These are phyloP conservation scores for Dryococelus australis DNA, from an alignment of 2,888 invertebrate genomes.

Conservation along the genomic window DNA sequence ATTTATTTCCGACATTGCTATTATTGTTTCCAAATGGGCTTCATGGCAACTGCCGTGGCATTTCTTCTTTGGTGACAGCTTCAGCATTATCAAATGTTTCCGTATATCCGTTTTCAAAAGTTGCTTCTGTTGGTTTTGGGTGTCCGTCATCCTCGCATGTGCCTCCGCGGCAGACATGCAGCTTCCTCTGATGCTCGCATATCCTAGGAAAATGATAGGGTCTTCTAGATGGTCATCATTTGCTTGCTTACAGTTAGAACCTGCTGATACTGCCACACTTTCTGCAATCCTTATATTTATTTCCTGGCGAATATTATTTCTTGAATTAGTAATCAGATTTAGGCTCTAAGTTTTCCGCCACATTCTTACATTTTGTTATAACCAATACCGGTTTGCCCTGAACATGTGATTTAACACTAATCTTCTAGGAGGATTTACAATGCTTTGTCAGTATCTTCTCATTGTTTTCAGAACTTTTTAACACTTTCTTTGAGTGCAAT, in stretches of 20 bases:
- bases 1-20: too few species aligned
- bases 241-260: constrained; percentile 38
- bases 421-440: neutral
- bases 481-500: neutral
- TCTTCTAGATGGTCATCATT: constrained; percentile 25
- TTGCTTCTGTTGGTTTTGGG: constrained; percentile 36
- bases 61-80: too few species aligned
- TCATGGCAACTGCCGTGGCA: too few species aligned
- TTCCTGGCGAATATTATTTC: constrained; percentile 41
- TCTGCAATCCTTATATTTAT: constrained; percentile 41
- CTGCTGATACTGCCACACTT: constrained; percentile 41
- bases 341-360: constrained; percentile 34
- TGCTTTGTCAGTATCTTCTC: neutral
- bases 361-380: neutral
- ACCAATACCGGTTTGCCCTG: neutral
- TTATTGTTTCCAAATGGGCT: too few species aligned
- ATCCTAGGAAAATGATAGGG: constrained; percentile 41
- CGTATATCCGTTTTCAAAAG: constrained; percentile 39
- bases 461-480: neutral
- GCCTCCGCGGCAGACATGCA: constrained; percentile 32
- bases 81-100: constrained; percentile 37
- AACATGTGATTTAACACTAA: neutral
- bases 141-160: constrained; percentile 35
- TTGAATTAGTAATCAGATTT: constrained; percentile 44
- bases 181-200: constrained; percentile 33